Evolutionary conservation across 2,113 vertebrate genomes (phyloP), one percentile per base, ranked within the genome.

Genomic region (Laticauda laticaudata): DNA sequence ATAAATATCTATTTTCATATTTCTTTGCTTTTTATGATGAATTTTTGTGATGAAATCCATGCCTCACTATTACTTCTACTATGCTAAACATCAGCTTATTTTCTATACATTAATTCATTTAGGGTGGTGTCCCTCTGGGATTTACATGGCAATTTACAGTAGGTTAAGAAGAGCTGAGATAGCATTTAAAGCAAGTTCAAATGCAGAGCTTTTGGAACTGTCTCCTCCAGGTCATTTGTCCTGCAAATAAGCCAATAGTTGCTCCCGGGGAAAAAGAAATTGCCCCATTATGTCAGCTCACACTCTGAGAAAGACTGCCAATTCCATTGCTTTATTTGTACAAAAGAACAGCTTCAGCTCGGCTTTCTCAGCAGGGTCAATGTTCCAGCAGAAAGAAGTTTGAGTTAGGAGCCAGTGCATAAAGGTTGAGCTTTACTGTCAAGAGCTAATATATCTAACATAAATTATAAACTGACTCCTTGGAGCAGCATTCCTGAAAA

Each of bases 261-360:
- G 96, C 91, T 97, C 98, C 97, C 97, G 15, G 51, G 97, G 96
- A 97, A 88, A 54, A 8, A 94, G 59, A 90, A 93, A 95, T 92
- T 95, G 4, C 88, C 95, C 97, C 96, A 95, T 97, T 97, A 96
- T 97, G 97, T 97, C 97, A 95, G 96, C 97, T 97, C 96, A 96
- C 97, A 97, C 96, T 97, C 96, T 64, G 95, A 94, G 96, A 96
- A 93, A 94, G 93, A 69, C 96, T 94, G 5, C 95, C 86, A 93
- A 91, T 87, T 96, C 87, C 57, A 53, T 95, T 75, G 94, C 92
- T 57, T 88, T 81, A 1, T 92, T 89, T 86, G 94, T 90, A 88
- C 85, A 91, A 93, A 89, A 90, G 85, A 91, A 64, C 94, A 93
- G 96, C 94, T 97, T 93, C 93, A 90, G 93, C 88, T 94, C 93